Conservation (phyloP, 2,113 vertebrate species). For the Lynx canadensis region DNA sequence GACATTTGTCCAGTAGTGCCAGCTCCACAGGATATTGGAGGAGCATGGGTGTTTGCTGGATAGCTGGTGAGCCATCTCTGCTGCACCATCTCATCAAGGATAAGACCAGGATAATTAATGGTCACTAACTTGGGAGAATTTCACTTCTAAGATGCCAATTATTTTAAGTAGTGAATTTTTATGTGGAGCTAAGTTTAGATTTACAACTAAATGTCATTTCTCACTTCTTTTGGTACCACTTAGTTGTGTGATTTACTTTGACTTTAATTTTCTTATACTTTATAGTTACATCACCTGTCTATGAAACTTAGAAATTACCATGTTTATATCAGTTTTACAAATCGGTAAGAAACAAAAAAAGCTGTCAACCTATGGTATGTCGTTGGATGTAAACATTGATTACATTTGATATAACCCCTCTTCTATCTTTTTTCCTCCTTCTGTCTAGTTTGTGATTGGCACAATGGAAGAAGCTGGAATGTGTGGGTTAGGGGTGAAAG, state of each 20-base stretch:
- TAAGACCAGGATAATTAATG: neutral
- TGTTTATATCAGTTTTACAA: conserved; percentile 23
- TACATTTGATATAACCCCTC: neutral
- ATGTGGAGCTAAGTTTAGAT: conserved; percentile 47
- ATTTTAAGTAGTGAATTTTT: conserved; percentile 48
- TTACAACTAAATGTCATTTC: conserved; percentile 44
- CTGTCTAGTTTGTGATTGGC: conserved; percentile 82
- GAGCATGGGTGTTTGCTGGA: neutral
- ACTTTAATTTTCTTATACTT: conserved; percentile 11
- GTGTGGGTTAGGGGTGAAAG: conserved; percentile 86
- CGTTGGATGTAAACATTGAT: neutral
- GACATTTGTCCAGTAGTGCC: neutral
- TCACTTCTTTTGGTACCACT: neutral
- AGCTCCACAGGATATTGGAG: neutral
- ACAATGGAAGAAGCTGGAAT: conserved; percentile 89
- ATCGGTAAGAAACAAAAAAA: conserved; percentile 27
- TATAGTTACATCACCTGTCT: conserved; percentile 14
- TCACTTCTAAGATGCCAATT: neutral
- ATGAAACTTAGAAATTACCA: conserved; percentile 36
- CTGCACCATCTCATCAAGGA: neutral
- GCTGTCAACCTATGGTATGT: neutral
- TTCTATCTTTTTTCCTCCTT: conserved; percentile 32
- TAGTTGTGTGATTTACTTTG: conserved; percentile 19
- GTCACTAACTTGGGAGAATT: neutral
- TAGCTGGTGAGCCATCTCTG: neutral